Conservation (phyloP, 1,140 invertebrate species). For the Leptopilina boulardi region DNA sequence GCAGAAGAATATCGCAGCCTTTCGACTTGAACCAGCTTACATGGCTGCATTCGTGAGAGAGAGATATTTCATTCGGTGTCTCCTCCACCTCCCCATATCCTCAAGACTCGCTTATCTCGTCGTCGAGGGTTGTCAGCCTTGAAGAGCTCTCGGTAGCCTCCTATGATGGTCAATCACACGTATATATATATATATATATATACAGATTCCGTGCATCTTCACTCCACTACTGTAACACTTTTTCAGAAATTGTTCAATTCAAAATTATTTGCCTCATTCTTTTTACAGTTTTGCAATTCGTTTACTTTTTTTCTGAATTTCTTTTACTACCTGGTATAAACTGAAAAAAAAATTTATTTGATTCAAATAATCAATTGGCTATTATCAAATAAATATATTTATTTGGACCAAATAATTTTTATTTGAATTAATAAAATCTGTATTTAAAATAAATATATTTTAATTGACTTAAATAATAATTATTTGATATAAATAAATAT, state of each 20-base stretch:
- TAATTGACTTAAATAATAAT: too few species aligned
- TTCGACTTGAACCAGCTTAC: constrained; percentile 2
- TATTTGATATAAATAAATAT: too few species aligned
- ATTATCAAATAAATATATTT: too few species aligned
- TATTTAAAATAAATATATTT: too few species aligned
- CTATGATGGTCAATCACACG: constrained; percentile 15
- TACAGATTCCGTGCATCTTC: constrained; percentile 43
- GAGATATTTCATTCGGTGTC: constrained; percentile 68
- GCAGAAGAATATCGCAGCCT: constrained; percentile 20
- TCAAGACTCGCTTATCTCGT: constrained; percentile 57
- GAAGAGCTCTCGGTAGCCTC: constrained; percentile 32
- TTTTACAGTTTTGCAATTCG: too few species aligned
- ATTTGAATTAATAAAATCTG: too few species aligned
- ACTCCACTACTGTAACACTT: constrained; percentile 20
- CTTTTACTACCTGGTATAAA: too few species aligned
- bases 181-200: neutral
- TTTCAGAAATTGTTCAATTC: constrained; percentile 29
- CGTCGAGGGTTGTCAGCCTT: constrained; percentile 52
- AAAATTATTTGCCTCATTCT: too few species aligned
- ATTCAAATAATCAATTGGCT: too few species aligned
- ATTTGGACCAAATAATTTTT: too few species aligned
- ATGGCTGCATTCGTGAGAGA: constrained; percentile 45
- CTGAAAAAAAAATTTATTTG: too few species aligned
- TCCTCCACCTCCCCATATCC: constrained; percentile 39
- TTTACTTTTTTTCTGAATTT: too few species aligned